These are phyloP conservation scores for Bombus superbus DNA, from an alignment of 1,140 invertebrate species.

Conservation along the genomic window DNA sequence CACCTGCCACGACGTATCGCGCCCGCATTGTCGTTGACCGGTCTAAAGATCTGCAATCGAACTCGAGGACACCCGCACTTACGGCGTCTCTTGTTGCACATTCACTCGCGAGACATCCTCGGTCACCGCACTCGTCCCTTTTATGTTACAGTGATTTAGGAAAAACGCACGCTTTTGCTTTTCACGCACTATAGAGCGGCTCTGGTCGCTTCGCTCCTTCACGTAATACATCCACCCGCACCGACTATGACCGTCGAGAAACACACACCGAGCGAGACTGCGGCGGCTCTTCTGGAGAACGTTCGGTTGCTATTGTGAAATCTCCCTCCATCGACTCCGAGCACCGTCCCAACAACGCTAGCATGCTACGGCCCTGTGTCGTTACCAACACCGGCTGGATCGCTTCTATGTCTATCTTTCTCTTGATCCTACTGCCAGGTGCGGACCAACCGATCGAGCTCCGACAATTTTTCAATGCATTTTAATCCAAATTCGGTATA, in stretches of 20 bases:
- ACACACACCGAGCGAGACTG: slow-evolving; percentile 65
- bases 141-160: not conserved
- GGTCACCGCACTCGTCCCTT: slow-evolving; percentile 1
- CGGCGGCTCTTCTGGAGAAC: slow-evolving; percentile 54
- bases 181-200: slow-evolving; percentile 33
- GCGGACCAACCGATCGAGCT: slow-evolving; percentile 13
- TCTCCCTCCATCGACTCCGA: slow-evolving; percentile 39
- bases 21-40: slow-evolving; percentile 67
- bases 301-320: slow-evolving; percentile 35
- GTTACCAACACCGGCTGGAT: slow-evolving; percentile 43
- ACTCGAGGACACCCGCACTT: slow-evolving; percentile 42
- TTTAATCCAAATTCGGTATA: not conserved
- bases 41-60: slow-evolving; percentile 36
- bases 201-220: slow-evolving; percentile 38
- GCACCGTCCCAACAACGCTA: not conserved
- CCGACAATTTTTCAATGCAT: not conserved
- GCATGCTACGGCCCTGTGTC: slow-evolving; percentile 42
- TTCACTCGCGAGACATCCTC: slow-evolving; percentile 61
- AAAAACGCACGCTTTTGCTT: slow-evolving; percentile 30
- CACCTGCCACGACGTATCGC: slow-evolving; percentile 71
- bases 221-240: slow-evolving; percentile 45
- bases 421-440: slow-evolving; percentile 43
- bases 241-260: slow-evolving; percentile 45
- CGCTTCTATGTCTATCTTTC: slow-evolving; percentile 27
- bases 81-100: slow-evolving; percentile 44